phyloP scores from a whole-genome alignment of 1,140 invertebrate species.

The Ditylenchus dipsaci region DNA sequence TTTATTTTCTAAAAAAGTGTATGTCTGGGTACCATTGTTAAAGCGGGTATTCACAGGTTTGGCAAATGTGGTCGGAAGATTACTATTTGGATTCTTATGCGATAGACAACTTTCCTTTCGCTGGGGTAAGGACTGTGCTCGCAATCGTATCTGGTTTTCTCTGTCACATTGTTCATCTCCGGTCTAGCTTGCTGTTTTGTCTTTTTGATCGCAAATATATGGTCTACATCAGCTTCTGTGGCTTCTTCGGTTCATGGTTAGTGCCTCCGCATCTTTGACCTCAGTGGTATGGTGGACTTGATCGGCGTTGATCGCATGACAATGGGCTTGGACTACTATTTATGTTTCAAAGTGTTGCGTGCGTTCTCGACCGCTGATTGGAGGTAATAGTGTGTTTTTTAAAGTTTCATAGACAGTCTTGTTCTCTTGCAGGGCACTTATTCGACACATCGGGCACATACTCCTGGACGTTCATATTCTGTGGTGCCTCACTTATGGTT shows the following conservation, averaged over 20 bases:
- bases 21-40: too few relatives aligned
- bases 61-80: conserved; percentile 68
- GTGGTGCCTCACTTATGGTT: too few relatives aligned
- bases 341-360: conserved; percentile 82
- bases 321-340: conserved; percentile 93
- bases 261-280: conserved; percentile 88
- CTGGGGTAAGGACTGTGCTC: conserved; percentile 74
- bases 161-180: conserved; percentile 69
- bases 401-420: too few relatives aligned
- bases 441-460: too few relatives aligned
- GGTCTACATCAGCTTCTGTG: conserved; percentile 72
- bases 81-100: conserved; percentile 63
- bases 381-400: conserved; percentile 59
- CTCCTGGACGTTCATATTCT: too few relatives aligned
- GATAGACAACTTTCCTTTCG: conserved; percentile 74
- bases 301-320: conserved; percentile 88
- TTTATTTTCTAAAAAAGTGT: too few relatives aligned
- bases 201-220: conserved; percentile 75
- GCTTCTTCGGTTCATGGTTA: conserved; percentile 77
- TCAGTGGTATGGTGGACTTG: conserved; percentile 81
- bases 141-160: conserved; percentile 69
- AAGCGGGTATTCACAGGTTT: conserved; percentile 1
- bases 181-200: conserved; percentile 73
- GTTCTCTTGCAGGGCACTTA: too few relatives aligned
- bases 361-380: conserved; percentile 71